Evolutionary conservation across 2,888 invertebrate genomes (phyloP), one percentile per base, ranked within the genome.

Genomic region (Chloroclysta siterata): DNA sequence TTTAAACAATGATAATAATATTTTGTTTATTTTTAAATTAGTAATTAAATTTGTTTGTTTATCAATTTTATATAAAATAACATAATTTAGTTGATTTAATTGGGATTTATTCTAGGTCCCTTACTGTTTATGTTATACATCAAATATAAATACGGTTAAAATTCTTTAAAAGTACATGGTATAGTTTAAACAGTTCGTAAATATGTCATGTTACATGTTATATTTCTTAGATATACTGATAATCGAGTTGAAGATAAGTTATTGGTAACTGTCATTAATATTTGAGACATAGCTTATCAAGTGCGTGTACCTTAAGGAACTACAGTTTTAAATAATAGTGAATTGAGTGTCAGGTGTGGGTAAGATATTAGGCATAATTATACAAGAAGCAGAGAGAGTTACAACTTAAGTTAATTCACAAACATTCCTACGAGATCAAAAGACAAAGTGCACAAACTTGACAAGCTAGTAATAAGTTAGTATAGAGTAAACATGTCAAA

Each of bases 181-280:
- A 54, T 53, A 29, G 29, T n/a, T 15, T 48, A 39, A 53, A 50
- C 29, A 36, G 53, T 63, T 50, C 44, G 17, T 46, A 46, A 17
- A 46, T 46, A 46, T 22, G 46, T 59, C 36, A 22, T 51, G 29
- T 44, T 52, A 53, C 13, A 22, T 48, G 6, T 53, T 22, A 22
- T 22, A 22, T 15, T 59, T 3, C 51, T 63, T 57, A 60, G 28
- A 44, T 53, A 52, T 55, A 56, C 50, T 55, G 56, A 60, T 57
- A 60, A 53, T 55, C 4, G 39, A 53, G 57, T 53, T 41, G 50
- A 51, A 57, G 50, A 61, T 61, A 47, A 53, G 44, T 41, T 53
- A 65, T 57, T 60, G 65, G 65, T 60, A 61, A 65, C 60, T 59
- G 51, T 56, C 17, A 46, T 53, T 39, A 50, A 39, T 48, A 57